A percentile compares a stretch with the other conserved stretches of the same genome.
Evolutionary conservation across 2,888 invertebrate species (phyloP).

Genomic region (Eristalinus aeneus): DNA sequence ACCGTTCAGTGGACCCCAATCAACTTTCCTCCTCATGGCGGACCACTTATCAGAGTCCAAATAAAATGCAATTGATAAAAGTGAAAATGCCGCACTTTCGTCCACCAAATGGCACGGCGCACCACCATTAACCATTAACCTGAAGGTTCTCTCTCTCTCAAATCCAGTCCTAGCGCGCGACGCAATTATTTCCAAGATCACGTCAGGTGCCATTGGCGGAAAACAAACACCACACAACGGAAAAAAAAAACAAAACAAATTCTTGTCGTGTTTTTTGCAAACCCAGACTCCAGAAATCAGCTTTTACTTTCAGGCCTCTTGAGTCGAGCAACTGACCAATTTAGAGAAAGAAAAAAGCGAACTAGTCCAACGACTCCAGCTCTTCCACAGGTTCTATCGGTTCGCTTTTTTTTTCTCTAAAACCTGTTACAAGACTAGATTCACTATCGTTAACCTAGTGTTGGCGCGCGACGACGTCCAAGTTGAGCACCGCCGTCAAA

Average conservation of each 20-base stretch:
- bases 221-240: neutral
- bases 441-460: slow-evolving; percentile 44
- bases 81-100: neutral
- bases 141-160: neutral
- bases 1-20: slow-evolving; percentile 23
- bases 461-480: neutral
- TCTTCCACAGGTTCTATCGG: slow-evolving; percentile 18
- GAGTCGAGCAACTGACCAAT: neutral
- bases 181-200: slow-evolving; percentile 19
- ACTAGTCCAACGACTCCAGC: slow-evolving; percentile 15
- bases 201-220: slow-evolving; percentile 14
- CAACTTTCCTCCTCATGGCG: slow-evolving; percentile 20
- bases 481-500: neutral
- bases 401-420: neutral
- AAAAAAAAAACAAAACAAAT: neutral
- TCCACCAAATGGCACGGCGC: neutral
- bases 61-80: neutral
- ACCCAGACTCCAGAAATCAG: slow-evolving; percentile 20
- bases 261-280: slow-evolving; percentile 4
- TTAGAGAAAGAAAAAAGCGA: neutral
- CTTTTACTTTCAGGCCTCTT: slow-evolving; percentile 50
- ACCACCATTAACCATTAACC: neutral
- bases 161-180: neutral
- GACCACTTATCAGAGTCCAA: neutral
- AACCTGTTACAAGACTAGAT: slow-evolving; percentile 29